Evolutionary conservation across 1,140 invertebrate genomes (phyloP).

Genomic region (Latrodectus geometricus): DNA sequence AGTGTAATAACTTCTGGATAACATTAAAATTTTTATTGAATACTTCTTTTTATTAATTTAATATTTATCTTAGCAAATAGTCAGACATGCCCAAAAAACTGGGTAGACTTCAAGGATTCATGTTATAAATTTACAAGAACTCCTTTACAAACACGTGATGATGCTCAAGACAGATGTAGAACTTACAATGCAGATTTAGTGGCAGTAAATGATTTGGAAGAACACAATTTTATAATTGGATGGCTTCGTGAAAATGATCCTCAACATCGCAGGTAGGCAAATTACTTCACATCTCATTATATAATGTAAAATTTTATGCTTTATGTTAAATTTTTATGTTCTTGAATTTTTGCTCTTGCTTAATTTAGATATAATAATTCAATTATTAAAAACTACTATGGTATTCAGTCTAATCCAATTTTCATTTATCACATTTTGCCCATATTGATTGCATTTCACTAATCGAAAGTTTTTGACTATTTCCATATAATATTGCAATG

Average conservation of each 20-base stretch:
- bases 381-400: too few species aligned
- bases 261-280: slow-evolving; percentile 75
- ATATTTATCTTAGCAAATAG: not conserved
- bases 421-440: too few species aligned
- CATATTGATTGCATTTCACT: too few species aligned
- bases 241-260: slow-evolving; percentile 84
- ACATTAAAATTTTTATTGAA: too few species aligned
- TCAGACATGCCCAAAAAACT: slow-evolving; percentile 81
- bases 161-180: slow-evolving; percentile 84
- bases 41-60: not conserved
- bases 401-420: too few species aligned
- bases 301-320: not conserved
- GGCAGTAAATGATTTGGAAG: slow-evolving; percentile 83
- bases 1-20: too few species aligned
- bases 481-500: too few species aligned
- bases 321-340: not conserved
- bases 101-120: slow-evolving; percentile 80
- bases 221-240: slow-evolving; percentile 86
- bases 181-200: slow-evolving; percentile 81
- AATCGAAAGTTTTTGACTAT: too few species aligned
- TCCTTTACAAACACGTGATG: slow-evolving; percentile 80
- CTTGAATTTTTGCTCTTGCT: not conserved
- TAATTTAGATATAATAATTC: too few species aligned
- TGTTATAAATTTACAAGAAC: slow-evolving; percentile 92
- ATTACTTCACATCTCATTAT: not conserved